These are phyloP conservation scores for Montipora foliosa DNA, from an alignment of 64 coral and sea anemone species.

Conservation along the genomic window DNA sequence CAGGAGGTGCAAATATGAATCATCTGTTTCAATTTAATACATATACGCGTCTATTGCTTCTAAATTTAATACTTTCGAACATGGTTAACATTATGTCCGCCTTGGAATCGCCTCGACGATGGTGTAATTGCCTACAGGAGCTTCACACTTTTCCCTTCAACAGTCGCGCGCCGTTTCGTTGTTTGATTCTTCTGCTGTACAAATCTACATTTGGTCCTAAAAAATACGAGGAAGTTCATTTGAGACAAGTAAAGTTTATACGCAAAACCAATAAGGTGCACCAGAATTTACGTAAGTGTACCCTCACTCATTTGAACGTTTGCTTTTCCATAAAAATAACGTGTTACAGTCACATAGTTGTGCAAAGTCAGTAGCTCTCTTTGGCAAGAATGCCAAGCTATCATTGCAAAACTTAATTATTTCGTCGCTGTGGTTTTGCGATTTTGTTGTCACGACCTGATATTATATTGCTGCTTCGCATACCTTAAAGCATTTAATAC, in stretches of 20 bases:
- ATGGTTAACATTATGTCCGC: neutral
- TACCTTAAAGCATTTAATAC: no score
- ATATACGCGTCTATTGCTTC: neutral
- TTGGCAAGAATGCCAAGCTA: no score
- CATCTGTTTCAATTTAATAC: neutral
- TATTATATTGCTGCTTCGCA: no score
- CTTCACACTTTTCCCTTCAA: neutral
- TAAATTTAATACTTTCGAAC: constrained; percentile 4
- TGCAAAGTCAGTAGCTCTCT: no score
- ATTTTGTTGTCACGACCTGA: no score
- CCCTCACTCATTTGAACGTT: neutral
- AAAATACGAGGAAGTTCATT: neutral
- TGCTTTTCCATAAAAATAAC: no score
- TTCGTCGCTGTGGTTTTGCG: no score
- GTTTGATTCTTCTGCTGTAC: neutral
- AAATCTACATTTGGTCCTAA: constrained; percentile 11
- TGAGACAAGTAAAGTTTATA: neutral
- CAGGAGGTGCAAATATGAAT: neutral
- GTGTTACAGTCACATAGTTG: no score
- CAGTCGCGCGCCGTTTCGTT: neutral
- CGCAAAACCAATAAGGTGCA: neutral
- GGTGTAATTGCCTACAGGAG: constrained; percentile 13
- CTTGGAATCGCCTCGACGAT: neutral
- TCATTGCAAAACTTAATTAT: no score
- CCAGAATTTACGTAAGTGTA: neutral